phyloP scores from a whole-genome alignment of 2,113 vertebrate genomes.

The Otocyon megalotis region DNA sequence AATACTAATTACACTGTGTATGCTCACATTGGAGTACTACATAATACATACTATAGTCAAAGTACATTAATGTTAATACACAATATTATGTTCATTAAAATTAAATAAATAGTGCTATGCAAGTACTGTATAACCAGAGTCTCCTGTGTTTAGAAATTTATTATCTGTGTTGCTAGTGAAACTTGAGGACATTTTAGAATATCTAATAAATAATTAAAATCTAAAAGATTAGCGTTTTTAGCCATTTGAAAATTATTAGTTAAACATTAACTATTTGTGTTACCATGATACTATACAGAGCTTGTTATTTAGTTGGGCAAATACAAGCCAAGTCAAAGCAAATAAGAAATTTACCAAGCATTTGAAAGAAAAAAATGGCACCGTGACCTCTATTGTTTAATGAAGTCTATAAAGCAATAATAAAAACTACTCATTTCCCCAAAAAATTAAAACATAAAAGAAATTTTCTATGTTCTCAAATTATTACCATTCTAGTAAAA shows the following conservation, averaged over 20 bases:
- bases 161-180: background rate
- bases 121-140: background rate
- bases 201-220: conserved; percentile 12
- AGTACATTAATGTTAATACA: background rate
- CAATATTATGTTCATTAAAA: background rate
- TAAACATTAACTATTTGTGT: background rate
- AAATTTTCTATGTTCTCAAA: background rate
- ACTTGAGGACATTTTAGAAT: background rate
- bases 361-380: background rate
- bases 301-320: background rate
- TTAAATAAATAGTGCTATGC: background rate
- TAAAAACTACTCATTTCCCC: background rate
- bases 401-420: background rate
- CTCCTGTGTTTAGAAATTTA: background rate
- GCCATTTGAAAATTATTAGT: background rate
- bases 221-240: background rate
- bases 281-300: background rate
- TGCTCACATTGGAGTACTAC: background rate
- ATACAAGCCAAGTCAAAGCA: background rate
- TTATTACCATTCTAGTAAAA: background rate
- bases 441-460: background rate
- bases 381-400: background rate
- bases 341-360: conserved; percentile 2
- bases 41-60: background rate
- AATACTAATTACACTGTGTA: background rate